Percentiles rank a stretch among this genome's conserved stretches.
phyloP scores from a whole-genome alignment of 1,140 invertebrate genomes.

The Drosophila littoralis region DNA sequence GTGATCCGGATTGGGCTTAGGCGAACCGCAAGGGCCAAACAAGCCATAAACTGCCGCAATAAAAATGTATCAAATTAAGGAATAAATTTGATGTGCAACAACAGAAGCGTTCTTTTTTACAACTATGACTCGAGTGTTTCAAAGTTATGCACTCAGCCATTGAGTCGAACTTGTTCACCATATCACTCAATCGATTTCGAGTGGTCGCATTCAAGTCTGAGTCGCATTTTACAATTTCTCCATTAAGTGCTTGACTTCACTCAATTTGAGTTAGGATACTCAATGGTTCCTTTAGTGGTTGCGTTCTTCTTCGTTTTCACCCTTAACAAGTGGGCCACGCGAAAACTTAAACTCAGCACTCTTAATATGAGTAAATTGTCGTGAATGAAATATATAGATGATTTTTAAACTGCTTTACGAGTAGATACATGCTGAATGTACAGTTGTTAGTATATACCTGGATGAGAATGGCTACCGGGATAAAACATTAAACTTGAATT shows the following conservation, averaged over 20 bases:
- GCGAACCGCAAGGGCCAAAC: conserved; percentile 70
- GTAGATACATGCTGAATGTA: too few relatives aligned
- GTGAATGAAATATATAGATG: neutral
- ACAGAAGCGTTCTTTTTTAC: conserved; percentile 30
- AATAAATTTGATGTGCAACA: conserved; percentile 64
- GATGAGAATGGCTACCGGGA: too few relatives aligned
- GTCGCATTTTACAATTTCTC: conserved; percentile 11
- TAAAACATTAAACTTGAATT: too few relatives aligned
- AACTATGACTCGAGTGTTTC: conserved; percentile 18
- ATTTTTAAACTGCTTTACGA: neutral
- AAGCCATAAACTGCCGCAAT: conserved; percentile 73
- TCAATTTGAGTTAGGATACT: conserved; percentile 17
- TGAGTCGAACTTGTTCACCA: conserved; percentile 3
- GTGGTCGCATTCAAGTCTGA: conserved; percentile 37
- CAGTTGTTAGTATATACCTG: too few relatives aligned
- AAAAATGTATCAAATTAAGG: conserved; percentile 82
- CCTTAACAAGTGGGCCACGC: neutral
- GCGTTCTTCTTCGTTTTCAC: neutral
- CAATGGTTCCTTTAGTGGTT: conserved; percentile 1
- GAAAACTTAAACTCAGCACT: neutral
- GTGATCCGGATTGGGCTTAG: conserved; percentile 39
- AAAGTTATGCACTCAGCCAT: conserved; percentile 6
- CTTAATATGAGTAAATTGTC: conserved; percentile 31
- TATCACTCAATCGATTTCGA: conserved; percentile 30
- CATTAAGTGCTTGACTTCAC: conserved; percentile 26